phyloP scores from a whole-genome alignment of 2,888 invertebrate genomes.

The Balanococcus diminutus region DNA sequence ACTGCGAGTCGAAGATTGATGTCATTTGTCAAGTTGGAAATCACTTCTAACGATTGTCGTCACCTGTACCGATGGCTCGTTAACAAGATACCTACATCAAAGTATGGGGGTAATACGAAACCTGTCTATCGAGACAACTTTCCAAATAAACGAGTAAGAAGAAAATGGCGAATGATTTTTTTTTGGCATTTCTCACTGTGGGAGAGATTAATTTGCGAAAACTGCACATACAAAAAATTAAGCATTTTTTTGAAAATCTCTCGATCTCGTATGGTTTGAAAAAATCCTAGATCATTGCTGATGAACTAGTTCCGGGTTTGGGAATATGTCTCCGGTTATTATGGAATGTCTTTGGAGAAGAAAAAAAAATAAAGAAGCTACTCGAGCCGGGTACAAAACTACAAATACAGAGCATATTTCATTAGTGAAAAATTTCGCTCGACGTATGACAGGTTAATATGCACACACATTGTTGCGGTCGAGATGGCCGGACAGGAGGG shows the following conservation, averaged over 20 bases:
- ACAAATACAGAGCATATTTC: no score
- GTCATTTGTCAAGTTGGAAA: constrained; percentile 15
- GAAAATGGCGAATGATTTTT: background rate
- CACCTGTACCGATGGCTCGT: background rate
- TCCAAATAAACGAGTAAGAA: constrained; percentile 16
- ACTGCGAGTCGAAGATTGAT: background rate
- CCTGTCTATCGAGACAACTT: constrained; percentile 14
- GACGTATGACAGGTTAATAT: background rate
- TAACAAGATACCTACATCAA: constrained; percentile 2
- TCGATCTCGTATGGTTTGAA: no score
- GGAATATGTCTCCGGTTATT: background rate
- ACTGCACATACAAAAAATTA: no score
- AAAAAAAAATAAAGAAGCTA: background rate
- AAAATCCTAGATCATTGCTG: no score
- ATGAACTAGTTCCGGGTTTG: background rate
- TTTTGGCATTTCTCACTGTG: background rate
- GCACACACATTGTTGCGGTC: background rate
- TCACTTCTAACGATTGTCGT: constrained; percentile 14
- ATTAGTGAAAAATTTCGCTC: background rate
- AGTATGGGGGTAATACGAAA: background rate
- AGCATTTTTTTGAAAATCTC: no score
- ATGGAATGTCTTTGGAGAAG: background rate
- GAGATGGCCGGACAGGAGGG: background rate
- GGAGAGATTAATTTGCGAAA: no score
- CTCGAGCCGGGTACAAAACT: background rate